These are phyloP conservation scores for Micoletzkya japonica DNA, from an alignment of 2,888 invertebrate species.

Conservation along the genomic window DNA sequence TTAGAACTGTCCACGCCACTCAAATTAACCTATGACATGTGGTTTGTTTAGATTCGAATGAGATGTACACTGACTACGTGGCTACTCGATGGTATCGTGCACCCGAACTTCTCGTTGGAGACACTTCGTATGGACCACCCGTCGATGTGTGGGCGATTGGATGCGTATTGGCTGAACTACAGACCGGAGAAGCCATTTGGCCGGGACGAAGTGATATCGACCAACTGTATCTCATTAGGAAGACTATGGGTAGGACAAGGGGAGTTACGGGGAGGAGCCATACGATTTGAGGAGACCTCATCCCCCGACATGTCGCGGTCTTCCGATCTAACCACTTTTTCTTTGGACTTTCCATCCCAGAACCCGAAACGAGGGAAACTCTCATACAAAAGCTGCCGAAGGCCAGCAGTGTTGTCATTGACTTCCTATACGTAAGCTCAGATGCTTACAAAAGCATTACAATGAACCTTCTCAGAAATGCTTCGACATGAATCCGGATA, in stretches of 20 bases:
- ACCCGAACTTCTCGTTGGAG: slow-evolving; percentile 73
- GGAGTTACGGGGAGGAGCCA: slow-evolving; percentile 75
- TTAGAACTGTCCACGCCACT: neutral
- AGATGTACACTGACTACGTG: slow-evolving; percentile 98
- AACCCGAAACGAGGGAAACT: slow-evolving; percentile 81
- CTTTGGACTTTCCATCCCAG: slow-evolving; percentile 86
- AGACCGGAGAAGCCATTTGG: slow-evolving; percentile 82
- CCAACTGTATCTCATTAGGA: slow-evolving; percentile 91
- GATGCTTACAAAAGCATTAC: too few relatives aligned
- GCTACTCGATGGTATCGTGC: slow-evolving; percentile 98
- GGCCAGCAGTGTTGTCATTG: slow-evolving; percentile 75
- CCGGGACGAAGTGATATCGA: slow-evolving; percentile 98
- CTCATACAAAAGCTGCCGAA: slow-evolving; percentile 84
- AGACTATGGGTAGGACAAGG: slow-evolving; percentile 75
- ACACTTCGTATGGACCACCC: slow-evolving; percentile 75
- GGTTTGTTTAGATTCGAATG: slow-evolving; percentile 76
- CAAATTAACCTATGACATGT: neutral
- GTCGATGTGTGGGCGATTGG: slow-evolving; percentile 98
- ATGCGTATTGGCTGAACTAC: slow-evolving; percentile 69
- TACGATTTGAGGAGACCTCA: slow-evolving; percentile 81
- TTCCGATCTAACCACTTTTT: slow-evolving; percentile 94
- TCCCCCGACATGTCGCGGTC: slow-evolving; percentile 90
- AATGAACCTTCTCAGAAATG: slow-evolving; percentile 80
- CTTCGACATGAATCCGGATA: slow-evolving; percentile 88
- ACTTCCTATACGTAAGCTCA: slow-evolving; percentile 82